phyloP scores from a whole-genome alignment of 2,797 vertebrate genomes.

The Glyptemys insculpta region DNA sequence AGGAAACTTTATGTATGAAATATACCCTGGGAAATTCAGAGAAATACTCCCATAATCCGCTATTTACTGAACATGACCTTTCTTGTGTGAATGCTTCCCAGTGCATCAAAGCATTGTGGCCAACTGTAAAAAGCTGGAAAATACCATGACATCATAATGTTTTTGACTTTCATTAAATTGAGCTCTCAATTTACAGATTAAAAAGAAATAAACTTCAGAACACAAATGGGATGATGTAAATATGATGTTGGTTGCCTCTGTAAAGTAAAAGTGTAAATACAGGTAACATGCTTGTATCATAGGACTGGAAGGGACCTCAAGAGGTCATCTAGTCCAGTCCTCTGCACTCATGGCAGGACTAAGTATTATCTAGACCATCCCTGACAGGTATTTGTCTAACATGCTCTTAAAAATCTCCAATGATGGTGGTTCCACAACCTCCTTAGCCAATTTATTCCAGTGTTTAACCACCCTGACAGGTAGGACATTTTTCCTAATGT shows the following conservation, averaged over 20 bases:
- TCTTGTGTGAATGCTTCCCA: slow-evolving; percentile 56
- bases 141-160: slow-evolving; percentile 52
- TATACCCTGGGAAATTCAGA: slow-evolving; percentile 37
- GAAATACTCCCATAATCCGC: slow-evolving; percentile 68
- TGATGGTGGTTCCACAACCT: too few relatives aligned
- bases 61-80: slow-evolving; percentile 64
- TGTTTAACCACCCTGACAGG: too few relatives aligned
- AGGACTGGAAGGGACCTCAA: too few relatives aligned
- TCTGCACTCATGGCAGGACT: too few relatives aligned
- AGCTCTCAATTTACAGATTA: slow-evolving; percentile 50
- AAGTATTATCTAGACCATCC: too few relatives aligned
- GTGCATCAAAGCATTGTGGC: slow-evolving; percentile 46
- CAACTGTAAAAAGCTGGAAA: slow-evolving; percentile 49
- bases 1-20: slow-evolving; percentile 56
- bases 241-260: slow-evolving; percentile 11
- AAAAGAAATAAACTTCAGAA: slow-evolving; percentile 37
- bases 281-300: neutral
- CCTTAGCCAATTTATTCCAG: too few relatives aligned
- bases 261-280: neutral
- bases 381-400: too few relatives aligned
- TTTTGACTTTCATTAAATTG: slow-evolving; percentile 73
- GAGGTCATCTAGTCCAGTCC: too few relatives aligned
- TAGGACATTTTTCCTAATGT: too few relatives aligned
- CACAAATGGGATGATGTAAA: neutral
- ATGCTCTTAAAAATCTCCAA: too few relatives aligned